Evolutionary conservation across 2,113 vertebrate genomes (phyloP).

Genomic region (Dasyornis broadbenti): DNA sequence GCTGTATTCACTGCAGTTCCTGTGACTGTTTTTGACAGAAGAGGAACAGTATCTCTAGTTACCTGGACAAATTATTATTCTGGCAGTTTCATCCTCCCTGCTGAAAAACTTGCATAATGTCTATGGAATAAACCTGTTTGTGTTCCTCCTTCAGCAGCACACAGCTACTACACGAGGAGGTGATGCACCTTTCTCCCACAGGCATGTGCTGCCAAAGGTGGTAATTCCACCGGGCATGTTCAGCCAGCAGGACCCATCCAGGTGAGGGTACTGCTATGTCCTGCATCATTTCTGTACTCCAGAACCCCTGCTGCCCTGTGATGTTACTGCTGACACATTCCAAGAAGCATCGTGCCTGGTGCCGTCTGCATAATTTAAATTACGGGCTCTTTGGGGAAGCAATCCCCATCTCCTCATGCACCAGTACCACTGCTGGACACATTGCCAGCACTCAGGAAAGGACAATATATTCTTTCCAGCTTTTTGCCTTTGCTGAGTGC

Average conservation of each 20-base stretch:
- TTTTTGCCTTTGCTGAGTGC: not conserved
- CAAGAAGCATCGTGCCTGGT: not conserved
- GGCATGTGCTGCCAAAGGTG: fast-evolving
- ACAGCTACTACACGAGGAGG: fast-evolving
- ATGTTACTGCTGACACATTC: not conserved
- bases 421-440: fast-evolving
- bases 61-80: not conserved
- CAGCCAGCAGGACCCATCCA: not conserved
- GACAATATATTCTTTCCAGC: not conserved
- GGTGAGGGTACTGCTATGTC: fast-evolving
- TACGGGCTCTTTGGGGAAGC: not conserved
- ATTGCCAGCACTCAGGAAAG: fast-evolving
- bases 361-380: not conserved
- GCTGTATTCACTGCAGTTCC: not conserved
- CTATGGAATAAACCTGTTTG: fast-evolving
- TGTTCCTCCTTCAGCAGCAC: not conserved
- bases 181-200: not conserved
- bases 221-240: not conserved
- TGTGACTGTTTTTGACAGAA: not conserved
- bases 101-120: fast-evolving
- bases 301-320: not conserved
- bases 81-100: not conserved
- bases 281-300: not conserved
- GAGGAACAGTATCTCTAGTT: not conserved
- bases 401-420: not conserved